Base-by-base conservation (phyloP, 2,797 vertebrate genomes). In the Chloroceryle amazona region DNA sequence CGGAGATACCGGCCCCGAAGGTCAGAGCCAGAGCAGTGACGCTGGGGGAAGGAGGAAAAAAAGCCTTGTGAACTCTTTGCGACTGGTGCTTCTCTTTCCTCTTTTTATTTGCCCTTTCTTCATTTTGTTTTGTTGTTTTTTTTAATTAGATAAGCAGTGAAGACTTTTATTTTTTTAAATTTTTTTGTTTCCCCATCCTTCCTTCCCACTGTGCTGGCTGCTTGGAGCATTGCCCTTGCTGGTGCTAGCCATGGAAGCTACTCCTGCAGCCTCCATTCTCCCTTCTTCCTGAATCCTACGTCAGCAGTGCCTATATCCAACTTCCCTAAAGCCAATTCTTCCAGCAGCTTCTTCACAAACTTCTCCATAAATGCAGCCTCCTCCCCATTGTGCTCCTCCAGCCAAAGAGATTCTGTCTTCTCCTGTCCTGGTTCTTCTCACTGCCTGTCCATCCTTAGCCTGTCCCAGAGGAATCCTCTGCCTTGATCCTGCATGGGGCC, bases 1-100 rank as follows among this genome's bases (percentile, higher is more conserved):
- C 98, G 99, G 98, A 99, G 99, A 99, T 95, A 90, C 98, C 98
- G 98, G 98, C 98, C 99, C 97, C 99, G 99, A 99, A 99, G 99
- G 99, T 99, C 99, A 99, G 99, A 99, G 98, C 97, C 98, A 96
- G 98, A 98, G 97, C 98, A 98, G 97, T 99, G 98, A 99, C 97
- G 66, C 87, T 96, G 92, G 96, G 94, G 97, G 96, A 92, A 93
- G 92, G 88, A 96, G 91, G 62, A 92, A 86, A 95, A 85, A 97
- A 96, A 62, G 57, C 97, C 97, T 94, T 96, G 63, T 63, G 93
- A 96, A 96, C 95, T 96, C 95, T 90, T 78, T 94, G 92, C 6
- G 11, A 95, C 92, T 96, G 95, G 58, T 87, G 93, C 92, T 94
- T 90, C 87, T 97, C 72, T 95, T 67, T 94, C 89, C 75, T 94